Conservation (phyloP, 2,113 vertebrate species). For the Dipodomys merriami region DNA sequence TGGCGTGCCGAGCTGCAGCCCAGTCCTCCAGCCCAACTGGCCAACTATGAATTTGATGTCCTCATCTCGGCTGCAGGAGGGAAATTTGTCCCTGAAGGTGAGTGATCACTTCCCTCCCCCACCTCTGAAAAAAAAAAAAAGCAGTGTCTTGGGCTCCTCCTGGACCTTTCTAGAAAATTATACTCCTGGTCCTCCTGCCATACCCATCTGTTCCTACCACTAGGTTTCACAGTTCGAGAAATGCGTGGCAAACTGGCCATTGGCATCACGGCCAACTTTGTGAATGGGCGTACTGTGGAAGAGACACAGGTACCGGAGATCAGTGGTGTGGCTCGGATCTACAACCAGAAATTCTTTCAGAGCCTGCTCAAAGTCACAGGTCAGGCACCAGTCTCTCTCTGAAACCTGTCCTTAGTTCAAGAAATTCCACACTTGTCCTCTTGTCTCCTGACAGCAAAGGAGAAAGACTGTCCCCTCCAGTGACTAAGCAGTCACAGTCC, state of each 20-base stretch:
- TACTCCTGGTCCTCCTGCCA: neutral
- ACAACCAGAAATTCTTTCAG: constrained; percentile 98
- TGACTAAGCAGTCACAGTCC: neutral
- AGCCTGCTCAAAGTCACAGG: constrained; percentile 92
- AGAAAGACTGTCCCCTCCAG: neutral
- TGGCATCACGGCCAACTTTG: constrained; percentile 96
- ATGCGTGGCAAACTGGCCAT: constrained; percentile 95
- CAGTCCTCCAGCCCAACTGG: constrained; percentile 83
- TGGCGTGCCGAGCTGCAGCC: constrained; percentile 92
- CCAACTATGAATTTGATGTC: constrained; percentile 91
- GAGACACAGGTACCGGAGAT: constrained; percentile 95
- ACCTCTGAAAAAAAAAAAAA: neutral
- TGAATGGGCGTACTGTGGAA: constrained; percentile 88
- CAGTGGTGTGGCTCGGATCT: constrained; percentile 96
- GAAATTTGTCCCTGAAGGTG: constrained; percentile 94
- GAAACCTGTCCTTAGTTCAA: neutral
- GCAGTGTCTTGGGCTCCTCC: neutral
- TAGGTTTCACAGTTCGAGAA: constrained; percentile 95
- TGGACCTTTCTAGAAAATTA: neutral
- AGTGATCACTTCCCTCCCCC: constrained; percentile 62
- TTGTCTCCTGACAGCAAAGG: neutral
- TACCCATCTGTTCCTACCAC: neutral
- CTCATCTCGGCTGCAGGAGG: constrained; percentile 96
- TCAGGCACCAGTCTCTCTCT: constrained; percentile 64
- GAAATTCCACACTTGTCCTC: neutral